Evolutionary conservation across 2,113 vertebrate species (phyloP).

Genomic region (Heterotis niloticus): DNA sequence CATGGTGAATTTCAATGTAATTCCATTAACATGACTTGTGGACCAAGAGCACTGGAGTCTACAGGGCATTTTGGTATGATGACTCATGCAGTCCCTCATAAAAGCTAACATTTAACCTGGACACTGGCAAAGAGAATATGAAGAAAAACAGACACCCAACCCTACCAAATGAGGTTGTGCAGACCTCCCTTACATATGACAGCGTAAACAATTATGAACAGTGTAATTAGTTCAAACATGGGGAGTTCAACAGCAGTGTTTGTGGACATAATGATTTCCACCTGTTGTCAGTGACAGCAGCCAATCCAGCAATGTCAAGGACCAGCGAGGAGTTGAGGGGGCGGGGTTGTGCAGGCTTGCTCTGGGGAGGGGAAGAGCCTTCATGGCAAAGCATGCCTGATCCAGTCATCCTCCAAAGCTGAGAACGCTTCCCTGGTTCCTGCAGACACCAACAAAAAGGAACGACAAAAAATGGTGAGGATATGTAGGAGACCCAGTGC

Average conservation of each 20-base stretch:
- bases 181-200: no score
- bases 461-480: neutral
- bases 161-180: no score
- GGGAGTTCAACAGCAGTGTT: neutral
- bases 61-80: no score
- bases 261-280: constrained; percentile 38
- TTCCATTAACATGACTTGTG: neutral
- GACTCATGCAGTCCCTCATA: no score
- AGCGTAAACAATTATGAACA: neutral
- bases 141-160: no score
- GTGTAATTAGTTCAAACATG: neutral
- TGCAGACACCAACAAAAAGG: constrained; percentile 39
- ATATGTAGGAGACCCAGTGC: neutral
- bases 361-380: constrained; percentile 91
- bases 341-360: constrained; percentile 71
- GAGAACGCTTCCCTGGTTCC: constrained; percentile 96
- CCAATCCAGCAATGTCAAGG: constrained; percentile 88
- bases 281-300: constrained; percentile 94
- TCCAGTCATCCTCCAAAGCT: constrained; percentile 89
- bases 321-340: constrained; percentile 78
- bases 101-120: no score
- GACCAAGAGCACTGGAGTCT: no score
- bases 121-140: no score
- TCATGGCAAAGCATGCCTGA: constrained; percentile 89
- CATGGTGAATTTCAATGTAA: neutral